These are phyloP conservation scores for Empis livida DNA, from an alignment of 2,888 invertebrate species.

Conservation along the genomic window DNA sequence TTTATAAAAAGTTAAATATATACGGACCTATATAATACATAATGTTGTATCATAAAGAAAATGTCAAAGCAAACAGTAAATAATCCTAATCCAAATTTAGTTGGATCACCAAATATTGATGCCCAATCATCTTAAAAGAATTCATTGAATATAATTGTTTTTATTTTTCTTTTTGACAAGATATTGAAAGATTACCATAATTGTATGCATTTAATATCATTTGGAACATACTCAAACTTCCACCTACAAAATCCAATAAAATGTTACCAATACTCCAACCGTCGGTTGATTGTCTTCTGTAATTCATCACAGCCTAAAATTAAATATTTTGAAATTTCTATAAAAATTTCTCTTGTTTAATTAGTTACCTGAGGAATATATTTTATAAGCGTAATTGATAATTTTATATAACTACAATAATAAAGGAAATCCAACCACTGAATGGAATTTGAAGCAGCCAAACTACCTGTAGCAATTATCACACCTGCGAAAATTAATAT, in stretches of 20 bases:
- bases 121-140: slow-evolving; percentile 78
- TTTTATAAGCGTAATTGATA: slow-evolving; percentile 91
- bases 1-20: background rate
- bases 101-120: slow-evolving; percentile 92
- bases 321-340: background rate
- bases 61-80: slow-evolving; percentile 93
- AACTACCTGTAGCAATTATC: slow-evolving; percentile 49
- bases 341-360: background rate
- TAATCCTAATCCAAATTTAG: slow-evolving; percentile 97
- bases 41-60: slow-evolving; percentile 95
- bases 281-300: slow-evolving; percentile 83
- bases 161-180: background rate
- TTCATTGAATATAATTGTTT: background rate
- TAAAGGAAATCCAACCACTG: slow-evolving; percentile 88
- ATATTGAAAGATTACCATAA: slow-evolving; percentile 45
- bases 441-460: slow-evolving; percentile 50
- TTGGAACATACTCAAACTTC: slow-evolving; percentile 83
- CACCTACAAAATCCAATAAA: slow-evolving; percentile 91
- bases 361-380: slow-evolving; percentile 84
- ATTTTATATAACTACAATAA: slow-evolving; percentile 90
- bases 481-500: background rate
- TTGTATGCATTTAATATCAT: slow-evolving; percentile 93
- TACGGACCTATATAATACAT: slow-evolving; percentile 74
- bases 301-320: slow-evolving; percentile 85
- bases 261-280: slow-evolving; percentile 99